Base-by-base conservation (phyloP, 2,888 invertebrate species). In the Aphelenchoides bicaudatus region DNA sequence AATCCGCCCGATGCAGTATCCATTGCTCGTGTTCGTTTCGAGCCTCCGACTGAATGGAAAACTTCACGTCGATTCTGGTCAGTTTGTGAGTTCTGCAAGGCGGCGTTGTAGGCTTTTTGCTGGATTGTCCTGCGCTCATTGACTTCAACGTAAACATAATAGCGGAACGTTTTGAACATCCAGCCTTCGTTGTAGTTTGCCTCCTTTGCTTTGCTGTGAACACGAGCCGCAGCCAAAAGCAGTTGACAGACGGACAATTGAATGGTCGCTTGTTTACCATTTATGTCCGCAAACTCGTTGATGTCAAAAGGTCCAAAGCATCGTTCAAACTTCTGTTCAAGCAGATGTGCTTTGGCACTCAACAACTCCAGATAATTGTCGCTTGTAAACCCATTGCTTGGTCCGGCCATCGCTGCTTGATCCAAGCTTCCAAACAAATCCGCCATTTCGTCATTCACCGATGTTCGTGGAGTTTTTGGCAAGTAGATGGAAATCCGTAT, bases 401-500 rank as follows among this genome's bases (percentile, higher is more conserved):
- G 52, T 5, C 52, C 52, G 8, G 52, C 38, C 1, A 51, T 3
- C n/a, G 2, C 19, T 19, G 25, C 23, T 6, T 25, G 21, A 19
- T 51, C 37, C 16, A 43, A 16, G 2, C 25, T 25, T 2, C 38
- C 37, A n/a, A 51, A 34, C 31, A 34, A 19, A 2, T 51, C 52
- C 8, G 23, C 34, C 43, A 28, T n/a, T 10, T 51, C 52, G n/a
- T 51, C 52, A 16, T 16, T 37, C 13, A 51, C 19, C 8, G 31
- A 23, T 8, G 13, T 46, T 21, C 39, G 31, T 8, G 37, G 21
- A 13, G 52, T 38, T n/a, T 28, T 21, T 3, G 52, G 37, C 10
- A 28, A 38, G 52, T 51, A 58, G 25, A 58, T 47, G 19, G 47
- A 46, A 28, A 58, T 27, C 3, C 13, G n/a, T 3, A 58, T 58